These are phyloP conservation scores for Solen grandis DNA, from an alignment of 1,140 invertebrate species.

Conservation along the genomic window DNA sequence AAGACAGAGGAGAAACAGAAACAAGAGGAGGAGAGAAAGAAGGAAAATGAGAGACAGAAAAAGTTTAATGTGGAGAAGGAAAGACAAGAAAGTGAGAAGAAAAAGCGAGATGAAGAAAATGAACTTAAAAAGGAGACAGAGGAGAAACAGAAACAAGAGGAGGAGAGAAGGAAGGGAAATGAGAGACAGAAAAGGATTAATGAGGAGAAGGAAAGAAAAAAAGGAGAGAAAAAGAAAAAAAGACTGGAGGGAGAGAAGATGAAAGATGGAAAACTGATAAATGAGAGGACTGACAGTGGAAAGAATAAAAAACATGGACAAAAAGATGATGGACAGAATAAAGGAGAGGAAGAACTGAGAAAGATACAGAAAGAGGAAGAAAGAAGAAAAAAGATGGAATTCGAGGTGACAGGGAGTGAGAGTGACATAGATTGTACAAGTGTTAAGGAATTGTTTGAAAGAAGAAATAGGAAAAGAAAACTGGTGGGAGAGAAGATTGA, in stretches of 20 bases:
- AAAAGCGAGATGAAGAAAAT: not conserved
- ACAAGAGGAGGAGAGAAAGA: not conserved
- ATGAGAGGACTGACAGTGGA: not conserved
- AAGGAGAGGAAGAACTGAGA: slow-evolving; percentile 18
- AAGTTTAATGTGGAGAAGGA: not conserved
- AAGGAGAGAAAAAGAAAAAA: not conserved
- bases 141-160: too few species aligned
- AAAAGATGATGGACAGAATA: not conserved
- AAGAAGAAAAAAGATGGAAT: not conserved
- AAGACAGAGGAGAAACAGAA: too few species aligned
- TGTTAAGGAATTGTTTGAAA: too few species aligned
- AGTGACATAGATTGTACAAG: too few species aligned
- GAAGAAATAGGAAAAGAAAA: too few species aligned
- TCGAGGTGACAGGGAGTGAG: too few species aligned
- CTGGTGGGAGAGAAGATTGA: too few species aligned
- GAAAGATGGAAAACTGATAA: not conserved
- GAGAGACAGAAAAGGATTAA: not conserved
- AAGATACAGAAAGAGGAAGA: not conserved
- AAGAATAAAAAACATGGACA: not conserved
- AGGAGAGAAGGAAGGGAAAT: not conserved
- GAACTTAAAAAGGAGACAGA: not conserved
- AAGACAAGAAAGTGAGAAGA: not conserved
- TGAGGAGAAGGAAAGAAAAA: not conserved
- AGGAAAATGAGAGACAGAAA: slow-evolving; percentile 16
- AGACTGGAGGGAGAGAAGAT: not conserved